Evolutionary conservation across 2,113 vertebrate genomes (phyloP).

Genomic region (Meles meles): DNA sequence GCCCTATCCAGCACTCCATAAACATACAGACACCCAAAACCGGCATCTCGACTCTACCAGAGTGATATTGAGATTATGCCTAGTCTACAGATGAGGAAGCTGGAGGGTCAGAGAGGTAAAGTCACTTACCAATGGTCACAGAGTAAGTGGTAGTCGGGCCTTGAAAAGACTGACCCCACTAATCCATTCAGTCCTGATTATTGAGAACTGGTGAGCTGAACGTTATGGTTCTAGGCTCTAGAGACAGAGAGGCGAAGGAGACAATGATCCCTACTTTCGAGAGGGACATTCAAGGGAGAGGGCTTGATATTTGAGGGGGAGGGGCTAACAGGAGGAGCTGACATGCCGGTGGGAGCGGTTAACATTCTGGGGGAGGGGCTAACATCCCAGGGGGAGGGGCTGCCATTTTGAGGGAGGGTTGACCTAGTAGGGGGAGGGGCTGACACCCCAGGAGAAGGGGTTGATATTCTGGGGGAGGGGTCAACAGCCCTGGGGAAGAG

Average conservation of each 20-base stretch:
- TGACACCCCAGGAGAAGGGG: too few species aligned
- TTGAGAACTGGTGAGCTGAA: neutral
- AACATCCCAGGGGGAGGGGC: neutral
- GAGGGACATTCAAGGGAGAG: too few species aligned
- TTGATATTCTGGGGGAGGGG: too few species aligned
- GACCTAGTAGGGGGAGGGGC: neutral
- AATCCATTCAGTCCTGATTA: neutral
- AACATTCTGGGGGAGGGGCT: too few species aligned
- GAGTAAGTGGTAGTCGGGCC: neutral
- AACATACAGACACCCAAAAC: neutral
- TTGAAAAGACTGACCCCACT: neutral
- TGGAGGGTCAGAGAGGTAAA: neutral
- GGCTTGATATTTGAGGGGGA: neutral
- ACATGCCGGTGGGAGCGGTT: too few species aligned
- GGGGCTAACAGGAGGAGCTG: neutral
- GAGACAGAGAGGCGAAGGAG: neutral
- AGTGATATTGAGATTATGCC: accelerated
- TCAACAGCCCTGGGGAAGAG: neutral
- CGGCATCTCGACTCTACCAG: too few species aligned
- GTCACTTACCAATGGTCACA: neutral
- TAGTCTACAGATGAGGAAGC: neutral
- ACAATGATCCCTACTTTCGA: neutral
- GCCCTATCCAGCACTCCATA: neutral
- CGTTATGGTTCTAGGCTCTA: neutral
- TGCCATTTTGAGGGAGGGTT: neutral